phyloP scores from a whole-genome alignment of 2,797 vertebrate species.

The Cirrhinus molitorella region DNA sequence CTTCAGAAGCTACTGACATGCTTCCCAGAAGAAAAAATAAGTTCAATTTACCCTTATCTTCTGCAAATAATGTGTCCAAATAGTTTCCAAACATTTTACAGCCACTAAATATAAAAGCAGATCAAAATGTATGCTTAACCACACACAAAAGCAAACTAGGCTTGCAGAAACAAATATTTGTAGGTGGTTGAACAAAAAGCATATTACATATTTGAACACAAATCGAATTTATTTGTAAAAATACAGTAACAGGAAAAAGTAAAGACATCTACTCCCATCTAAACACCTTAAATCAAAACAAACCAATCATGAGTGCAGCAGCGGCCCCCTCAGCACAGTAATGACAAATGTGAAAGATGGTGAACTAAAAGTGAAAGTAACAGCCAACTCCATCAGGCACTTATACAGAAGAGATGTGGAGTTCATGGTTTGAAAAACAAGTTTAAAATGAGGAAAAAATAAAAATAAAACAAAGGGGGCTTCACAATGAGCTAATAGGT shows the following conservation, averaged over 20 bases:
- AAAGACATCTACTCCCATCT: conserved; percentile 19
- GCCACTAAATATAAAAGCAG: neutral
- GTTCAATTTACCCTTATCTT: neutral
- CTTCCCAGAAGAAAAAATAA: too few relatives aligned
- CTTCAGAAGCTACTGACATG: too few relatives aligned
- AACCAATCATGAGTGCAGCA: conserved; percentile 56
- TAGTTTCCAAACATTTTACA: neutral
- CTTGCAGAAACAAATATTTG: neutral
- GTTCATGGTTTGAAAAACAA: conserved; percentile 17
- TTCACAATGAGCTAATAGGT: neutral
- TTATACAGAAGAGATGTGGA: conserved; percentile 36
- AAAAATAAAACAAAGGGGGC: neutral
- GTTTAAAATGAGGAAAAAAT: conserved; percentile 46
- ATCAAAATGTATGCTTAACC: neutral
- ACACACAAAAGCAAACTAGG: neutral
- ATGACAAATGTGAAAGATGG: conserved; percentile 2
- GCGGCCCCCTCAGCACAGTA: conserved; percentile 54
- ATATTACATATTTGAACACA: neutral
- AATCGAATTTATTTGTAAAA: conserved; percentile 59
- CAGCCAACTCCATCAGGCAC: conserved; percentile 58
- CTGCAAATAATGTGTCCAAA: neutral
- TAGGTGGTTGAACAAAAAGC: neutral
- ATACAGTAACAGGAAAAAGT: conserved; percentile 61
- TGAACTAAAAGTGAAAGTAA: neutral
- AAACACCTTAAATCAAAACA: neutral